Conservation (phyloP, 2,797 vertebrate species). For the Siniperca undulata region DNA sequence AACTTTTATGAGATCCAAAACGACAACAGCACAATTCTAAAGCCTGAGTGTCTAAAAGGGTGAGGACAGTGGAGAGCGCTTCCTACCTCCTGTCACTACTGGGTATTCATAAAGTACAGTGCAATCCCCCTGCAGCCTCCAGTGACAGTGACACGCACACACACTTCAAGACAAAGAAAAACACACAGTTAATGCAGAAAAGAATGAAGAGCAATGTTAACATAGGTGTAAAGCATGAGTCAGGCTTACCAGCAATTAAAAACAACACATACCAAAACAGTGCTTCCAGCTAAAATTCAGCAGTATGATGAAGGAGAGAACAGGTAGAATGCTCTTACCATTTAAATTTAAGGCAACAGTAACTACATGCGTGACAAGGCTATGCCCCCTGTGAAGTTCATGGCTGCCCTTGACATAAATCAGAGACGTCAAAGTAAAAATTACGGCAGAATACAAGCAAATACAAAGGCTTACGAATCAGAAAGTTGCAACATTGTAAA, state of each 20-base stretch:
- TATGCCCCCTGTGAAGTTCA: not conserved
- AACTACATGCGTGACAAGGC: not conserved
- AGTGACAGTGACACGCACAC: conserved; percentile 25
- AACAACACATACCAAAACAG: not conserved
- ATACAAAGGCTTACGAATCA: not conserved
- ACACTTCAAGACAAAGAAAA: conserved; percentile 11
- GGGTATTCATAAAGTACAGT: conserved; percentile 46
- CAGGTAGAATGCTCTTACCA: not conserved
- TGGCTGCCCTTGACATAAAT: not conserved
- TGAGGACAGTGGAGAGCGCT: conserved; percentile 37
- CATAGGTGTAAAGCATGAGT: not conserved
- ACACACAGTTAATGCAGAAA: not conserved
- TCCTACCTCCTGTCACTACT: conserved; percentile 61
- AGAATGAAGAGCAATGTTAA: not conserved
- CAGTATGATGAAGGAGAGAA: not conserved
- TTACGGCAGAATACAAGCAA: not conserved
- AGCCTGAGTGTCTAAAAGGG: conserved; percentile 45
- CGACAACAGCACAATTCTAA: conserved; percentile 46
- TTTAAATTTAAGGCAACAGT: not conserved
- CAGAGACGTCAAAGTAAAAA: not conserved
- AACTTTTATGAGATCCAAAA: conserved; percentile 54
- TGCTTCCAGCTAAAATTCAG: not conserved
- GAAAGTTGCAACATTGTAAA: not conserved
- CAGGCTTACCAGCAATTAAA: not conserved
- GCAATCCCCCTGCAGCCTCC: conserved; percentile 35